Percentiles rank a stretch among this genome's conserved stretches.
Conservation (phyloP, 2,113 vertebrate species). For the Macquaria australasica region DNA sequence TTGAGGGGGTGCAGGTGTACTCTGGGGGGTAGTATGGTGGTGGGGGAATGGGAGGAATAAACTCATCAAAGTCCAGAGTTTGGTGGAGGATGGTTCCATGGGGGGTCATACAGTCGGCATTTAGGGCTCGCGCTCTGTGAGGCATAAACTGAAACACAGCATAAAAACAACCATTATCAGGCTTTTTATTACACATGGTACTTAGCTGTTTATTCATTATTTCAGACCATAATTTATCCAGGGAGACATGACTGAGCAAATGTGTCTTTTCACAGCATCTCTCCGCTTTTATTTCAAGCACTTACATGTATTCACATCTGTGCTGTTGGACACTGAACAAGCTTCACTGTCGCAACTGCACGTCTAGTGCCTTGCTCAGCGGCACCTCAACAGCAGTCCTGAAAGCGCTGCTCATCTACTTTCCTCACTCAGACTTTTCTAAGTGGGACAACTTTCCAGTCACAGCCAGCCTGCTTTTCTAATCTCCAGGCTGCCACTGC, state of each 20-base stretch:
- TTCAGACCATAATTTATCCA: slow-evolving; percentile 9
- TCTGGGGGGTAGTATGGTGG: slow-evolving; percentile 98
- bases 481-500: slow-evolving; percentile 52
- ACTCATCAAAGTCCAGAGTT: slow-evolving; percentile 97
- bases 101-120: slow-evolving; percentile 92
- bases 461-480: slow-evolving; percentile 38
- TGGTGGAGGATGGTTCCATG: slow-evolving; percentile 94
- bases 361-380: not conserved
- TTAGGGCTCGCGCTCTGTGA: slow-evolving; percentile 88
- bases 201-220: slow-evolving; percentile 13
- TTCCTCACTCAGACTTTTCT: slow-evolving; percentile 34
- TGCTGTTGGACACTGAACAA: not conserved
- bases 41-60: slow-evolving; percentile 95
- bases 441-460: slow-evolving; percentile 55
- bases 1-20: slow-evolving; percentile 92
- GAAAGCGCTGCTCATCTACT: not conserved
- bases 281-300: slow-evolving; percentile 10
- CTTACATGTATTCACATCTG: not conserved
- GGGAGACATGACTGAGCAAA: not conserved
- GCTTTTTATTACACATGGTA: not conserved
- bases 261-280: not conserved
- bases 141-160: slow-evolving; percentile 92
- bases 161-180: slow-evolving; percentile 25
- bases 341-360: not conserved
- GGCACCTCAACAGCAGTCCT: not conserved